These are phyloP conservation scores for Buphagus erythrorhynchus DNA, from an alignment of 2,797 vertebrate genomes.

Conservation along the genomic window DNA sequence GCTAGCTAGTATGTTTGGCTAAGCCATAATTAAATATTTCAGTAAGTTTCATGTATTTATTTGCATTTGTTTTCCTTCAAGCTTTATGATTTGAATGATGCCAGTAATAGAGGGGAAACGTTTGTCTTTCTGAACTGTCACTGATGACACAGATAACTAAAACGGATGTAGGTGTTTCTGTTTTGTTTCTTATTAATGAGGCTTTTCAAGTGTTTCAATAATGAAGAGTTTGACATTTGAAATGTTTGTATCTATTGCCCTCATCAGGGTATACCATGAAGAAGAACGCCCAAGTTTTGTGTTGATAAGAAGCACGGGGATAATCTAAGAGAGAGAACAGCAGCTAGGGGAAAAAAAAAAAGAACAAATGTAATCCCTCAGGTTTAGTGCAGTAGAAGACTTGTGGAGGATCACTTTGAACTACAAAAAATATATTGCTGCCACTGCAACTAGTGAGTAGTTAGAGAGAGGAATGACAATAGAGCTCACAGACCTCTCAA, in stretches of 20 bases:
- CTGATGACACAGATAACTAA: slow-evolving; percentile 61
- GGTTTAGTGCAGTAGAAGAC: background rate
- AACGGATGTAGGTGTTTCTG: slow-evolving; percentile 56
- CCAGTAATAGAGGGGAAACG: slow-evolving; percentile 58
- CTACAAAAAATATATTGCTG: background rate
- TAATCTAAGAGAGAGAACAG: background rate
- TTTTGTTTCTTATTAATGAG: slow-evolving; percentile 68
- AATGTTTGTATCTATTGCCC: slow-evolving; percentile 48
- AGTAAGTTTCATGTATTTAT: slow-evolving; percentile 31
- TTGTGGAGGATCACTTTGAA: background rate
- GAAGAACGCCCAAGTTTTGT: background rate
- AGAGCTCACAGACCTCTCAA: background rate
- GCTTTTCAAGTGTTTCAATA: slow-evolving; percentile 65
- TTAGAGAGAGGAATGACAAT: background rate
- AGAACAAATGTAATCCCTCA: background rate
- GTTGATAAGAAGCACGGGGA: background rate
- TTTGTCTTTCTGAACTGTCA: slow-evolving; percentile 68
- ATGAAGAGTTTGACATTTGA: slow-evolving; percentile 46
- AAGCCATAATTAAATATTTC: slow-evolving; percentile 9
- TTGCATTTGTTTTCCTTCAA: slow-evolving; percentile 52
- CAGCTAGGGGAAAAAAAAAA: background rate
- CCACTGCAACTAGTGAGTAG: background rate
- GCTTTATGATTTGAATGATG: slow-evolving; percentile 52
- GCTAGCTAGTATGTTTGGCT: background rate
- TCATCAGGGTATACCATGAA: slow-evolving; percentile 9